phyloP scores from a whole-genome alignment of 2,888 invertebrate species.

The Drosophila siamana region DNA sequence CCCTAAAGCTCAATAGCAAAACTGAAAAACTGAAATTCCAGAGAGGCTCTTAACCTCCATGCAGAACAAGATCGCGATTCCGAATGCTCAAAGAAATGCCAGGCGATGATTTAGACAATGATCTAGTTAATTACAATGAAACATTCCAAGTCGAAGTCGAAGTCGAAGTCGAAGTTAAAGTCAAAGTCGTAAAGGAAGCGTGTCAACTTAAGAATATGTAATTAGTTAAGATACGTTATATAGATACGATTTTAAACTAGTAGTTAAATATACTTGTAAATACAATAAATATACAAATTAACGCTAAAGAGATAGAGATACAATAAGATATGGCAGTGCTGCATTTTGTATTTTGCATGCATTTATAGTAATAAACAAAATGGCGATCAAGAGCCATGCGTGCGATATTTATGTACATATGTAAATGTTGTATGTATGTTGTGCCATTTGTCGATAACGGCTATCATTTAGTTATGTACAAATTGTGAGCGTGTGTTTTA shows the following conservation, averaged over 20 bases:
- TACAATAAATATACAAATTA: constrained; percentile 7
- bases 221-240: constrained; percentile 17
- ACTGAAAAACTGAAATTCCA: constrained; percentile 35
- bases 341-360: constrained; percentile 51
- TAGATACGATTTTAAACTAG: constrained; percentile 2
- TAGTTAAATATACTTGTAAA: constrained; percentile 6
- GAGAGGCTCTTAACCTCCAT: constrained; percentile 42
- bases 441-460: constrained; percentile 31
- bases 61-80: constrained; percentile 17
- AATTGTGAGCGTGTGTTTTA: constrained; percentile 7
- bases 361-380: constrained; percentile 31
- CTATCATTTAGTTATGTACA: constrained; percentile 48
- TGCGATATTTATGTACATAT: constrained; percentile 56
- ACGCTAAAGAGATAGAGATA: constrained; percentile 1
- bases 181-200: not conserved
- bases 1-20: constrained; percentile 37
- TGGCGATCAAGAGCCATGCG: constrained; percentile 55
- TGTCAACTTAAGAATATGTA: constrained; percentile 6
- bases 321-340: constrained; percentile 16
- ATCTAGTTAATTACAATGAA: constrained; percentile 50
- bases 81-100: constrained; percentile 14
- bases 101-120: constrained; percentile 33
- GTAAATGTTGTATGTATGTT: not conserved
- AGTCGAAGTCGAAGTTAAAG: constrained; percentile 17
- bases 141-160: constrained; percentile 13